Percentiles rank a stretch among this genome's conserved stretches.
Evolutionary conservation across 1,140 invertebrate species (phyloP).

Genomic region (Drosophila bocqueti): DNA sequence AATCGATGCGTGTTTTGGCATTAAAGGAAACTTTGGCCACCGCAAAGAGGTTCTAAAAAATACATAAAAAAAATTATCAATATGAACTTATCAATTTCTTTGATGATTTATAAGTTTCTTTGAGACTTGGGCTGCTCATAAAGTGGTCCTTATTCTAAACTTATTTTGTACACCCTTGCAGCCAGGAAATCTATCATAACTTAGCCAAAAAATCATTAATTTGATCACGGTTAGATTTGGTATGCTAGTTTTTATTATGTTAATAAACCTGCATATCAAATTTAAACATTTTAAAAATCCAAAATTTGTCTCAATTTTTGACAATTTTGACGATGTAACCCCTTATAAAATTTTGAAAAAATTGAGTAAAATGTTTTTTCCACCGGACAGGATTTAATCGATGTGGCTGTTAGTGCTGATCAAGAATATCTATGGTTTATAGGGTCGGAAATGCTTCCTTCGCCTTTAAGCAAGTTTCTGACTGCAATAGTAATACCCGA

Average conservation of each 20-base stretch:
- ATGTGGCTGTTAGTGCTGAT: background rate
- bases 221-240: background rate
- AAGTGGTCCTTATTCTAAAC: background rate
- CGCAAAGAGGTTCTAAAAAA: background rate
- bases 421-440: background rate
- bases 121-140: accelerated
- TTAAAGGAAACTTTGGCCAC: background rate
- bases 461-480: background rate
- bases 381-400: background rate
- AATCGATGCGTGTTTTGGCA: conserved; percentile 60
- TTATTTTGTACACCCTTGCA: no score
- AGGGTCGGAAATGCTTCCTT: background rate
- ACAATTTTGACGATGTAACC: background rate
- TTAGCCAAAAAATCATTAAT: background rate
- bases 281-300: background rate
- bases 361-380: no score
- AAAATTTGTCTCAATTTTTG: background rate
- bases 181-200: background rate
- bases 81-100: background rate
- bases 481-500: background rate
- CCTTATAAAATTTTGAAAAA: background rate
- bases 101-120: background rate
- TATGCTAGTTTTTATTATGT: background rate
- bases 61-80: background rate
- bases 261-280: background rate